Percentiles rank a stretch among this genome's conserved stretches.
Conservation (phyloP, 2,888 invertebrate species). For the Choreutis nemorana region DNA sequence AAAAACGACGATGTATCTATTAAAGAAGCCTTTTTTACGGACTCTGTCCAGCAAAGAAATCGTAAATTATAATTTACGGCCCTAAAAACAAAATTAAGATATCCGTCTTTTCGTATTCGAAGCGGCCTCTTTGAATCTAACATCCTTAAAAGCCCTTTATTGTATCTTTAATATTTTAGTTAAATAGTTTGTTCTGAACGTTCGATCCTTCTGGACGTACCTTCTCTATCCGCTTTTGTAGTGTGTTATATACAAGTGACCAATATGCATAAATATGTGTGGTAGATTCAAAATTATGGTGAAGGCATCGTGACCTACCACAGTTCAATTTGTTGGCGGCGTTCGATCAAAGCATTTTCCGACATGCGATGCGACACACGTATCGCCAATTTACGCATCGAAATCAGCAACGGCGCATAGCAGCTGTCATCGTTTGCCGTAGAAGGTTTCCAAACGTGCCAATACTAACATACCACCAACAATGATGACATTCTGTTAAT, state of each 20-base stretch:
- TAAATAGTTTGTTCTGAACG: constrained; percentile 37
- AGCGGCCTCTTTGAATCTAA: constrained; percentile 46
- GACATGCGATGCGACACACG: constrained; percentile 42
- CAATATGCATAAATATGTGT: constrained; percentile 22
- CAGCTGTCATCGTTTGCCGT: constrained; percentile 2
- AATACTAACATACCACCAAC: neutral
- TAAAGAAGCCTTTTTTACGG: constrained; percentile 45
- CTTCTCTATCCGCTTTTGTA: neutral
- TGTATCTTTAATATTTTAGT: too few relatives aligned
- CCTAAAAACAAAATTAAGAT: constrained; percentile 54
- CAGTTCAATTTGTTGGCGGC: constrained; percentile 36
- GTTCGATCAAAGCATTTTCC: constrained; percentile 29
- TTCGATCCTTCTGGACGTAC: constrained; percentile 37
- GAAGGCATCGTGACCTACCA: constrained; percentile 43
- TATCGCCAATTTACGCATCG: constrained; percentile 43
- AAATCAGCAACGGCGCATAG: constrained; percentile 13
- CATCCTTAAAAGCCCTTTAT: constrained; percentile 20
- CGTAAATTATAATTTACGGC: constrained; percentile 63
- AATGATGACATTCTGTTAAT: neutral
- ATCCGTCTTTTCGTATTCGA: constrained; percentile 39
- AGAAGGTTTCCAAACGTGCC: constrained; percentile 8
- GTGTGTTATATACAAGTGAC: constrained; percentile 21
- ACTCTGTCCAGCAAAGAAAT: constrained; percentile 39
- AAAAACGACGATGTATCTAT: constrained; percentile 59
- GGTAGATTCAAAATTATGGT: constrained; percentile 25